A percentile compares a stretch with the other conserved stretches of the same genome.
Conservation (phyloP, 2,113 vertebrate species). For the Erinaceus europaeus region DNA sequence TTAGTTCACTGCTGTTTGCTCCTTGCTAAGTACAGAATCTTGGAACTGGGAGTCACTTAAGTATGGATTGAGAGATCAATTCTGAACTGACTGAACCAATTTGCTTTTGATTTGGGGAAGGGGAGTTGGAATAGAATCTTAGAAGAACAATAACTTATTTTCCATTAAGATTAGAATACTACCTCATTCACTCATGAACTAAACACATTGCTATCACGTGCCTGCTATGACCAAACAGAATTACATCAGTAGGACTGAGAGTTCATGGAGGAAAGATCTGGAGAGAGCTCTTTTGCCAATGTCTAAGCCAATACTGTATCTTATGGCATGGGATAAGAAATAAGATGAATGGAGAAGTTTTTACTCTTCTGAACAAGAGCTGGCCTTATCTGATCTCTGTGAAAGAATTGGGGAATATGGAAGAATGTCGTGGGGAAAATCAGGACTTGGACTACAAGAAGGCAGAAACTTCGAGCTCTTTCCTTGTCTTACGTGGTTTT, state of each 20-base stretch:
- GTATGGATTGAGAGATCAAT: neutral
- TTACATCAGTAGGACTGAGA: neutral
- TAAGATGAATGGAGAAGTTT: neutral
- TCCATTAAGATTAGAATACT: slow-evolving; percentile 4
- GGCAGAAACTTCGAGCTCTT: neutral
- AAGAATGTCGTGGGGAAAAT: neutral
- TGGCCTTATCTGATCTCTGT: neutral
- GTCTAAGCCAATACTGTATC: neutral
- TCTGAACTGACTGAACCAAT: neutral
- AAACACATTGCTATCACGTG: neutral
- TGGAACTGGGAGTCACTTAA: neutral
- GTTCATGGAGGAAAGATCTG: neutral
- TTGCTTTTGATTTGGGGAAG: neutral
- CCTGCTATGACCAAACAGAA: neutral
- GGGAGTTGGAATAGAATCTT: neutral
- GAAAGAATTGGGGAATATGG: slow-evolving; percentile 9
- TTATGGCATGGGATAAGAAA: neutral
- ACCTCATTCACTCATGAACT: neutral
- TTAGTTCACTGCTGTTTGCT: neutral
- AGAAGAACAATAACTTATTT: neutral
- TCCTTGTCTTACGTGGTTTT: neutral
- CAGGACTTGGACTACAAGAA: neutral
- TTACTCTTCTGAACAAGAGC: slow-evolving; percentile 12
- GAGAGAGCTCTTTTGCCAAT: neutral
- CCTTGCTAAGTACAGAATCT: neutral